These are phyloP conservation scores for Drosophila chauvacae DNA, from an alignment of 1,140 invertebrate genomes.

Conservation along the genomic window DNA sequence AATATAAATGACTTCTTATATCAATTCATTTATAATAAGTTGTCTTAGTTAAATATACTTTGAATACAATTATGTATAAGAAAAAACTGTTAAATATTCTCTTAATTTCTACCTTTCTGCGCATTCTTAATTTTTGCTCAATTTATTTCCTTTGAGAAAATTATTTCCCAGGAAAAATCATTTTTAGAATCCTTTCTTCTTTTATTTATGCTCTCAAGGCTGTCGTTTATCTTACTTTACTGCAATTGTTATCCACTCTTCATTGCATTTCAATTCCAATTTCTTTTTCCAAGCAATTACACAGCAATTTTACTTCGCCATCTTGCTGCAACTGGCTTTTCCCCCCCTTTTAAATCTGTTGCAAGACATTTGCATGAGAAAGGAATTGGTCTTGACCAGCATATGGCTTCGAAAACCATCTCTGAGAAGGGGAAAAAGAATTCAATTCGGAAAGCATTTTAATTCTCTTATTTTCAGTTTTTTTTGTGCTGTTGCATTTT, in stretches of 20 bases:
- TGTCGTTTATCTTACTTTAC: constrained; percentile 42
- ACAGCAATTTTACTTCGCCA: constrained; percentile 47
- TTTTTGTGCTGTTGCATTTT: constrained; percentile 18
- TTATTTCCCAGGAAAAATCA: background rate
- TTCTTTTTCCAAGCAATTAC: constrained; percentile 66
- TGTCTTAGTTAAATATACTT: background rate
- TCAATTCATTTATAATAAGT: too few species aligned
- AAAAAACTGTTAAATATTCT: background rate
- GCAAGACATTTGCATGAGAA: constrained; percentile 60
- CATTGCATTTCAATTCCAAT: constrained; percentile 47
- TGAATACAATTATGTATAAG: background rate
- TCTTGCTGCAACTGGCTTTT: constrained; percentile 8
- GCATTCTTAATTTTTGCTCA: background rate
- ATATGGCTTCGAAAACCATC: constrained; percentile 59
- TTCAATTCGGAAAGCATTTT: constrained; percentile 56
- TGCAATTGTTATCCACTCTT: constrained; percentile 50
- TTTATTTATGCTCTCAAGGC: constrained; percentile 32
- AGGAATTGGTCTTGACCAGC: constrained; percentile 47
- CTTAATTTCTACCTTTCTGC: background rate
- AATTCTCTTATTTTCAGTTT: constrained; percentile 19
- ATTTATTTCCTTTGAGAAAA: background rate
- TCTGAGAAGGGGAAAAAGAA: constrained; percentile 14
- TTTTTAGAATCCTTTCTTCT: background rate
- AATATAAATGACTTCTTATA: too few species aligned
- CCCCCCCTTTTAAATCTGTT: constrained; percentile 5